Evolutionary conservation across 1,140 invertebrate species (phyloP), one percentile per base, ranked within the genome.

Genomic region (Drosophila cardini): DNA sequence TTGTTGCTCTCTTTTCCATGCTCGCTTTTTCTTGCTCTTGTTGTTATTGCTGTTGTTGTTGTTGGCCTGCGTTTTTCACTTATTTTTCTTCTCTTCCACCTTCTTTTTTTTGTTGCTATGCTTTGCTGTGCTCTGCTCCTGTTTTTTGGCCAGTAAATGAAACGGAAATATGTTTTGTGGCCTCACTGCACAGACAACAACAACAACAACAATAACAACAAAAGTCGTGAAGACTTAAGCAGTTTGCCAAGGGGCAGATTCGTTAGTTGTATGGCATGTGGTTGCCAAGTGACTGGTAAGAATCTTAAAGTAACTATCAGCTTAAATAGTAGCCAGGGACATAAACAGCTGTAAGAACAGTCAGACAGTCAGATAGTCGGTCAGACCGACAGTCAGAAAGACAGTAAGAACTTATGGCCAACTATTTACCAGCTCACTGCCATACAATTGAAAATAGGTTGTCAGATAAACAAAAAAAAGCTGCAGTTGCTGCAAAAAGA

Each of bases 141-240:
- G 21, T 46, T 70, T 70, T 64, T 89, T 87, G 76, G 84, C 85
- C 73, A 87, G 83, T 87, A 87, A 87, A 87, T 87, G 83, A 87
- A 87, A 87, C 83, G 83, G 83, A 87, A 87, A 87, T 87, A 87
- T 87, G 83, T 87, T 89, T 89, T 80, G 83, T 89, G 72, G 76
- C 80, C 83, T 69, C 79, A 53, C 15, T 87, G 83, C 83, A 76
- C 76, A 87, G 36, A 15, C 55, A 58, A 30, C 40, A 58, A 26
- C 56, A 72, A 64, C 48, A 32, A 65, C 50, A 69, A 64, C 57
- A 38, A 65, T n/a, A n/a, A 64, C 56, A 72, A 60, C 52, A 38
- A 65, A 38, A 65, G n/a, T n/a, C 8, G 42, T 45, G 43, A 26
- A 21, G 42, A 57, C 67, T 67, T 77, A 42, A 64, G 73, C 61